Conservation (phyloP, 2,797 vertebrate species). For the Pangasius djambal region DNA sequence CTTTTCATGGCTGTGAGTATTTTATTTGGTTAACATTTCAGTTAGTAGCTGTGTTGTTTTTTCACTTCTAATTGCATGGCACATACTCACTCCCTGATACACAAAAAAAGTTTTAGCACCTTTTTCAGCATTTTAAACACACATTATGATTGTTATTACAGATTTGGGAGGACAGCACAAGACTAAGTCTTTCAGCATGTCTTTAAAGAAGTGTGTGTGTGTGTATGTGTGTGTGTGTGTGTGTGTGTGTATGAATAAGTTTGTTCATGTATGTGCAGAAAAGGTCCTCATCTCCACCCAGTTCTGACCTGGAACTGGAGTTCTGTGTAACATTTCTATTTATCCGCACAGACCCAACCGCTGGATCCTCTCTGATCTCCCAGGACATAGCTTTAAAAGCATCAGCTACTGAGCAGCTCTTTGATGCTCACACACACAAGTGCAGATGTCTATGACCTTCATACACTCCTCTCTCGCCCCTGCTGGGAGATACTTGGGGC, state of each 20-base stretch:
- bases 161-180: background rate
- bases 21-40: background rate
- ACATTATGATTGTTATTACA: background rate
- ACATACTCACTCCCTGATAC: background rate
- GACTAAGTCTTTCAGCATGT: background rate
- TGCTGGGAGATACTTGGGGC: conserved; percentile 35
- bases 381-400: conserved; percentile 14
- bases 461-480: conserved; percentile 31
- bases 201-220: background rate
- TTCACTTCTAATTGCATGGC: background rate
- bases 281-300: background rate
- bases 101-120: background rate
- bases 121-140: background rate
- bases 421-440: conserved; percentile 8
- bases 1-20: background rate
- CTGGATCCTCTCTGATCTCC: conserved; percentile 40
- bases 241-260: background rate
- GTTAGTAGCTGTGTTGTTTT: background rate
- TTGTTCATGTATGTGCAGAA: background rate
- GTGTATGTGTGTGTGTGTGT: background rate
- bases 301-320: conserved; percentile 13
- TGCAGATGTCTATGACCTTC: conserved; percentile 30
- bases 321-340: background rate
- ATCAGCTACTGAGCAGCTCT: background rate
- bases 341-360: background rate